Percentiles rank a stretch among this genome's conserved stretches.
Evolutionary conservation across 2,888 invertebrate species (phyloP).

Genomic region (Neria commutata): DNA sequence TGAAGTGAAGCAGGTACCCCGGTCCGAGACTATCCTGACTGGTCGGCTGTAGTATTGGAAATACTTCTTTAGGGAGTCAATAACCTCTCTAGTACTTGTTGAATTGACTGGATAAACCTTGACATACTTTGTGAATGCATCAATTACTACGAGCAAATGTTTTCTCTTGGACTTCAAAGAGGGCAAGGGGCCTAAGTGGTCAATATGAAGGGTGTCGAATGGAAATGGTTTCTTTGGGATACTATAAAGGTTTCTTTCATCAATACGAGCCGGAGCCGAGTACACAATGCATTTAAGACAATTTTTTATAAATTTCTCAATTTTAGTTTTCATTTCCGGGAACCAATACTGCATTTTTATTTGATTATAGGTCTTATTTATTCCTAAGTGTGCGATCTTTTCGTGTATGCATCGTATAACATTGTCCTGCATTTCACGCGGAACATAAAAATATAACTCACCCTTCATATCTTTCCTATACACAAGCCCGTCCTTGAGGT

Average conservation of each 20-base stretch:
- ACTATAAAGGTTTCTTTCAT: neutral
- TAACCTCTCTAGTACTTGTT: constrained; percentile 6
- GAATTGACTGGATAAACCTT: constrained; percentile 2
- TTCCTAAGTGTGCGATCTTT: neutral
- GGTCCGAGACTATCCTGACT: neutral
- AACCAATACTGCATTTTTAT: constrained; percentile 25
- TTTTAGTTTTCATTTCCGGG: constrained; percentile 17
- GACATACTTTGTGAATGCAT: constrained; percentile 11
- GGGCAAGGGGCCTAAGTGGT: constrained; percentile 9
- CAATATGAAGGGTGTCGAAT: constrained; percentile 9
- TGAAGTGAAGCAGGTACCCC: constrained; percentile 15
- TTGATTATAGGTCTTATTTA: neutral
- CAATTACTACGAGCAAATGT: constrained; percentile 11
- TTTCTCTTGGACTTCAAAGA: neutral
- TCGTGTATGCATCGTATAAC: constrained; percentile 1
- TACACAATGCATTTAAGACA: neutral
- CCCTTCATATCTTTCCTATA: constrained; percentile 2
- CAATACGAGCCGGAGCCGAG: neutral
- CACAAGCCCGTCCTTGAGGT: neutral
- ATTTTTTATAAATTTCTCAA: constrained; percentile 1
- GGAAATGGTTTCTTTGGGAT: constrained; percentile 10
- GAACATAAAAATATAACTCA: constrained; percentile 9
- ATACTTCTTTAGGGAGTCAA: neutral
- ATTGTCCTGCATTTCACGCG: neutral
- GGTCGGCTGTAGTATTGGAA: constrained; percentile 1